Conservation (phyloP, 2,797 vertebrate species). For the Gobionotothen gibberifrons region DNA sequence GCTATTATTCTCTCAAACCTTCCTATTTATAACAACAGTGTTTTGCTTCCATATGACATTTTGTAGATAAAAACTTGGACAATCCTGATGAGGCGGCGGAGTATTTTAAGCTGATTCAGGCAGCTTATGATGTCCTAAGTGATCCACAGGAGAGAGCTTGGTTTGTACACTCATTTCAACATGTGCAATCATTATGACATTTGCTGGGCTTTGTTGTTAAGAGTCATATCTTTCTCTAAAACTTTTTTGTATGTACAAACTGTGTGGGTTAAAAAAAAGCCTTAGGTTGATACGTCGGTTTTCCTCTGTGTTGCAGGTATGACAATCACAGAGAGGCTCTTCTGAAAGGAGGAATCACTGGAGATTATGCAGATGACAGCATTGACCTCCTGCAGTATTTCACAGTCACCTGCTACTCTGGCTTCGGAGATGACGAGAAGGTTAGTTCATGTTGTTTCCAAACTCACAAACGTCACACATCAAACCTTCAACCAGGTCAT, state of each 20-base stretch:
- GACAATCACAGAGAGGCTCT: conserved; percentile 96
- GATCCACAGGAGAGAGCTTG: conserved; percentile 97
- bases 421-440: conserved; percentile 93
- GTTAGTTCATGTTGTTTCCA: conserved; percentile 70
- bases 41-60: background rate
- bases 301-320: conserved; percentile 85
- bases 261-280: background rate
- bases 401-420: conserved; percentile 95
- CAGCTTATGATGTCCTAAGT: conserved; percentile 95
- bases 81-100: conserved; percentile 92
- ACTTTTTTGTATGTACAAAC: background rate
- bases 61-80: conserved; percentile 95
- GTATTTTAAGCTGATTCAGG: conserved; percentile 96
- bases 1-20: background rate
- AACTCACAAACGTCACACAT: background rate
- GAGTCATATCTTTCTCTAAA: too few species aligned
- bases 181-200: background rate
- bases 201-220: background rate
- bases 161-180: conserved; percentile 74
- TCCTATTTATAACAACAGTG: background rate
- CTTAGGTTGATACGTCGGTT: background rate
- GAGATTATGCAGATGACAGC: conserved; percentile 93
- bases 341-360: conserved; percentile 90
- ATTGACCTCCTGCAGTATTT: conserved; percentile 93
- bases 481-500: background rate